Evolutionary conservation across 2,888 invertebrate genomes (phyloP).

Genomic region (Busseola fusca): DNA sequence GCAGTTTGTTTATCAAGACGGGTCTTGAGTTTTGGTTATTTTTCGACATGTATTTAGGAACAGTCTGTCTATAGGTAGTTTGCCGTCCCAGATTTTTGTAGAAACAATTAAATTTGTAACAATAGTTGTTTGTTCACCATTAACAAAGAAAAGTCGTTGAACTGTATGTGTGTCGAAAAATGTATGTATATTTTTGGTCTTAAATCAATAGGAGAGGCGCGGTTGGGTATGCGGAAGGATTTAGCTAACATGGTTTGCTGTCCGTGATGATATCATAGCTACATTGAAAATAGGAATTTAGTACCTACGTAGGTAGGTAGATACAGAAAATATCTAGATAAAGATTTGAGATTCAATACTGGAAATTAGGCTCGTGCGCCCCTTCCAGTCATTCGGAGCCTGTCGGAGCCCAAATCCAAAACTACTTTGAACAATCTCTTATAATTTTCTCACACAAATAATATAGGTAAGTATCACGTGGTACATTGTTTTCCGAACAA

Average conservation of each 20-base stretch:
- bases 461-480: no score
- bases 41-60: conserved; percentile 63
- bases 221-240: conserved; percentile 33
- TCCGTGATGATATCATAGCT: conserved; percentile 27
- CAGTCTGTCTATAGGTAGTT: conserved; percentile 60
- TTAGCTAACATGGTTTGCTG: neutral
- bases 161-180: conserved; percentile 61
- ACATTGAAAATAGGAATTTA: conserved; percentile 15
- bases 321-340: neutral
- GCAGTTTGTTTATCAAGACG: conserved; percentile 36
- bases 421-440: neutral
- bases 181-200: conserved; percentile 56
- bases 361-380: neutral
- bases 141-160: conserved; percentile 61
- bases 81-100: conserved; percentile 59
- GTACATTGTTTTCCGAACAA: no score
- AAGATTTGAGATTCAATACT: neutral
- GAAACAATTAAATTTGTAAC: conserved; percentile 62
- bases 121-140: conserved; percentile 60
- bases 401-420: neutral
- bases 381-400: neutral
- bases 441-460: neutral
- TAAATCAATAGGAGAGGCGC: conserved; percentile 56
- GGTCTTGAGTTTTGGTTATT: conserved; percentile 58
- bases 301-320: neutral